These are phyloP conservation scores for Orthosia cruda DNA, from an alignment of 2,888 invertebrate species.

Conservation along the genomic window DNA sequence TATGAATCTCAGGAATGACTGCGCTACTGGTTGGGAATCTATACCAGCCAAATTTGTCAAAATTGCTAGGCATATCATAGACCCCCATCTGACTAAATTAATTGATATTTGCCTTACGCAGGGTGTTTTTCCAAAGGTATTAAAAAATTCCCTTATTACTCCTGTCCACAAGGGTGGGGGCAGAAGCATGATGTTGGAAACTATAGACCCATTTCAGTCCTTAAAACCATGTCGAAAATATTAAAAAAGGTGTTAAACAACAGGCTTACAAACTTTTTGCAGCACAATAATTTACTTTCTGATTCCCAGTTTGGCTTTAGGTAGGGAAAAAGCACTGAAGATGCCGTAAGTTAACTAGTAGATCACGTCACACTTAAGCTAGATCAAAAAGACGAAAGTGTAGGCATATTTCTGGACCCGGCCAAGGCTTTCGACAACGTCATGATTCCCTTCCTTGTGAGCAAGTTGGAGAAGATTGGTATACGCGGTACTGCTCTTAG, in stretches of 20 bases:
- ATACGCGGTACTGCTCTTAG: background rate
- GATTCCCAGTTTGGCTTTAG: background rate
- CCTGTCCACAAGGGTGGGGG: background rate
- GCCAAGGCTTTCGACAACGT: background rate
- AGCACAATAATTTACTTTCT: background rate
- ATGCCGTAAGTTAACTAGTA: background rate
- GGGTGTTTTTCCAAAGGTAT: background rate
- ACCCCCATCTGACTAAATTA: background rate
- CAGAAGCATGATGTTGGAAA: background rate
- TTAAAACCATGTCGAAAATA: background rate
- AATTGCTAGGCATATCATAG: background rate
- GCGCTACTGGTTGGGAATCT: background rate
- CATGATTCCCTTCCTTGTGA: background rate
- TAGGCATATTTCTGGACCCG: background rate
- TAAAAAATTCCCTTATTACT: background rate
- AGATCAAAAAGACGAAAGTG: background rate
- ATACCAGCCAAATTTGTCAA: background rate
- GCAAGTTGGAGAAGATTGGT: background rate
- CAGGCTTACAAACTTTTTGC: background rate
- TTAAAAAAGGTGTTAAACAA: too few species aligned
- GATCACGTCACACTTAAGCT: background rate
- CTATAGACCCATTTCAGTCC: too few species aligned
- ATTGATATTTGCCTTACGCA: background rate
- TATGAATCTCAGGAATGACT: background rate
- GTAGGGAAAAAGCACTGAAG: background rate